Evolutionary conservation across 1,140 invertebrate genomes (phyloP), one percentile per base, ranked within the genome.

Genomic region (Trichogramma pretiosum): DNA sequence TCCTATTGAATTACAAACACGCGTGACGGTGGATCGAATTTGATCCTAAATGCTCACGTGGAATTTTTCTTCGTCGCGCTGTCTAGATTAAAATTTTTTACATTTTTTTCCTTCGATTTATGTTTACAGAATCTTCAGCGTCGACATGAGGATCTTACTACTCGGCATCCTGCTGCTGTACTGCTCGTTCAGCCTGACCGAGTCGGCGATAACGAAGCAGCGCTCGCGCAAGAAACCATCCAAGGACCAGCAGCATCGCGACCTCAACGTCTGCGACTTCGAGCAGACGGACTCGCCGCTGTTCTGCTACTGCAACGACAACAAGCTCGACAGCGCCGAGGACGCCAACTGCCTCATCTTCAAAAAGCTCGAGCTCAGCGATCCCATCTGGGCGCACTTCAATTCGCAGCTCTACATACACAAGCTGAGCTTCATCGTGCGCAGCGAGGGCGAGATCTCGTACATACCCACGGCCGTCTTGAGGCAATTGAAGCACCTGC

Each of bases 321-420:
- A 52, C 8, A 42, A 53, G 4, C 37, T 58, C 0, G 55, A 59
- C 14, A 70, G 70, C 45, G 73, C 73, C 0, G 67, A 65, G 0
- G 61, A 67, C 2, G 74, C 75, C 33, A 75, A 74, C 58, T 85
- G 79, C 57, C 74, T 78, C 72, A 72, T 86, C 11, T 81, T 86
- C 65, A 78, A 77, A 46, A 76, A 74, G 9, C 70, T 83, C 56
- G 68, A 74, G 0, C 67, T 66, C 11, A 77, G 80, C 48, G 79
- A 84, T 58, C 72, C 75, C 2, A 75, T 82, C 40, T 87, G 85
- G 85, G 70, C 68, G 36, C 73, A 80, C 57, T 87, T 88, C 61
- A 68, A 72, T 7, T 81, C 81, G 4, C 84, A 87, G 64, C 76
- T 76, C n/a, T 74, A 77, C 47, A 60, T 87, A 39, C 72, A 77